phyloP scores from a whole-genome alignment of 2,113 vertebrate species.

The Rhea pennata region DNA sequence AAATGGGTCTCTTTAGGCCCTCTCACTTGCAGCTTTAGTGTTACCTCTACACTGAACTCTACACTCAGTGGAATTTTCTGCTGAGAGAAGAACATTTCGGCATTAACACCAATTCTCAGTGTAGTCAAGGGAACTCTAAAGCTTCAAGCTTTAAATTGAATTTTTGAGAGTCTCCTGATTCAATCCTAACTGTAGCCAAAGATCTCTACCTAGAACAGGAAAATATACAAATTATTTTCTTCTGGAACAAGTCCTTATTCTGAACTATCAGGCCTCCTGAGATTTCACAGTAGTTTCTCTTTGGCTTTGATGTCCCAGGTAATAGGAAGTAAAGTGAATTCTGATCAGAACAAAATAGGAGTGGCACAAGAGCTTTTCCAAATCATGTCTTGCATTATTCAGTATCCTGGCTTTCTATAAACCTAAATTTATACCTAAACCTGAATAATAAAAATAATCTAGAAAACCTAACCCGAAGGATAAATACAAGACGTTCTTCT shows the following conservation, averaged over 20 bases:
- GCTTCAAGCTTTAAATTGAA: neutral
- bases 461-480: no score
- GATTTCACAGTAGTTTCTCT: neutral
- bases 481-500: no score
- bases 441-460: no score
- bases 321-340: neutral
- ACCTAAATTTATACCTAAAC: no score
- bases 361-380: no score
- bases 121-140: neutral
- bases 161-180: neutral
- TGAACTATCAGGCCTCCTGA: neutral
- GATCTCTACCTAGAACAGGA: neutral
- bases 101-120: neutral
- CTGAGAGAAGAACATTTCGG: neutral
- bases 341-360: neutral
- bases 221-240: neutral
- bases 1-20: neutral
- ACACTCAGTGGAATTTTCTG: accelerated
- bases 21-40: neutral
- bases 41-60: accelerated
- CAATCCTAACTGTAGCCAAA: neutral
- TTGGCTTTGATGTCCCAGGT: neutral
- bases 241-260: neutral
- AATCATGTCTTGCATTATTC: no score
- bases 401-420: no score